Conservation (phyloP, 2,888 invertebrate genomes). For the Drosophila yooni region DNA sequence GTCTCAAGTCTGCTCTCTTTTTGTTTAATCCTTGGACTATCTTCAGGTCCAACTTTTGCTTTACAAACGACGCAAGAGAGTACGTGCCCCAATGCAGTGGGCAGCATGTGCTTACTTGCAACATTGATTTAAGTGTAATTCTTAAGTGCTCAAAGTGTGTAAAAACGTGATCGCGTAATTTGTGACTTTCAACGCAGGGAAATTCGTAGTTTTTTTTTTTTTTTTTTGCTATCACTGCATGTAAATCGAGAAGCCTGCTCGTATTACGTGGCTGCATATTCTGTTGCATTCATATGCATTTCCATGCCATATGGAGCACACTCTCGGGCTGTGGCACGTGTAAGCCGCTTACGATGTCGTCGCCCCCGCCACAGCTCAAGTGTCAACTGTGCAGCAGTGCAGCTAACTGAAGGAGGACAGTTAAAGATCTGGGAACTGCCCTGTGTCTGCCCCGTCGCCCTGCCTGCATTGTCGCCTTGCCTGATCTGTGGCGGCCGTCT, state of each 20-base stretch:
- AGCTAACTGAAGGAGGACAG: constrained; percentile 24
- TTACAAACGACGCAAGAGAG: constrained; percentile 1
- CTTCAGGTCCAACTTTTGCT: constrained; percentile 6
- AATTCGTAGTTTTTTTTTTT: constrained; percentile 4
- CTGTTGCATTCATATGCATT: constrained; percentile 22
- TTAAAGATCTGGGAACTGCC: constrained; percentile 40
- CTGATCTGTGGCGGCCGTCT: constrained; percentile 40
- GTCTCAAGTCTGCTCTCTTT: constrained; percentile 10
- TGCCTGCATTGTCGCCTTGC: constrained; percentile 13
- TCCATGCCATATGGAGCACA: constrained; percentile 12
- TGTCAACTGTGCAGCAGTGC: constrained; percentile 53
- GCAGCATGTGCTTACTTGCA: constrained; percentile 25
- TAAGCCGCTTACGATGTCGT: constrained; percentile 60
- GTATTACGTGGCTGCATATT: constrained; percentile 46
- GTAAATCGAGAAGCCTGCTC: constrained; percentile 58
- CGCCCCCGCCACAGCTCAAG: constrained; percentile 55
- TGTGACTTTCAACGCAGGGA: constrained; percentile 71
- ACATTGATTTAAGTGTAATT: constrained; percentile 15
- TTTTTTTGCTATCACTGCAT: constrained; percentile 31
- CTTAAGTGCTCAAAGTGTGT: constrained; percentile 33
- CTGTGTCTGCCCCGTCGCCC: neutral
- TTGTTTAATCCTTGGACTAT: neutral
- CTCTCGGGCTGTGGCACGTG: constrained; percentile 55
- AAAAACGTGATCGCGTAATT: constrained; percentile 34
- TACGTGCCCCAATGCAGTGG: constrained; percentile 11